These are phyloP conservation scores for Microplitis mediator DNA, from an alignment of 1,140 invertebrate genomes.

Conservation along the genomic window DNA sequence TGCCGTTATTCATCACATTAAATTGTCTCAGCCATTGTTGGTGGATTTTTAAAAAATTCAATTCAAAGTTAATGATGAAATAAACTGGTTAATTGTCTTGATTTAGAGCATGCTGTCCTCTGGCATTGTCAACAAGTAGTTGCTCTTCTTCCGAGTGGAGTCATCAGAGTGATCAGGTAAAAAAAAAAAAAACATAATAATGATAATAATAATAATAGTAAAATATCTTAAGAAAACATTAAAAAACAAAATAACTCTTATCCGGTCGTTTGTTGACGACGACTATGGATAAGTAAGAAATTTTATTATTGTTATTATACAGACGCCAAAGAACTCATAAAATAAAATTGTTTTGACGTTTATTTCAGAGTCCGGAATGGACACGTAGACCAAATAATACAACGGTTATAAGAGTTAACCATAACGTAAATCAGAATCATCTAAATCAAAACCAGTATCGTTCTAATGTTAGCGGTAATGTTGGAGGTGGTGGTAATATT, in stretches of 20 bases:
- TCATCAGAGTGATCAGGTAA: slow-evolving; percentile 54
- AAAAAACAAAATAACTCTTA: slow-evolving; percentile 13
- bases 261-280: neutral
- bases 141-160: slow-evolving; percentile 53
- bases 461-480: slow-evolving; percentile 24
- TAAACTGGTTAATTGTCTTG: slow-evolving; percentile 26
- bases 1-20: neutral
- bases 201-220: no score
- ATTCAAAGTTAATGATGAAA: slow-evolving; percentile 1
- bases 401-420: slow-evolving; percentile 58
- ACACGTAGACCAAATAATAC: slow-evolving; percentile 58
- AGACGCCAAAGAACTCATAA: neutral
- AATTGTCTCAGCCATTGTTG: neutral
- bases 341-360: neutral
- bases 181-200: neutral
- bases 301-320: neutral
- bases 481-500: neutral
- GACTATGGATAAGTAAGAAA: neutral
- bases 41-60: no score
- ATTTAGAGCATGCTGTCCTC: slow-evolving; percentile 53
- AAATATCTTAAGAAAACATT: neutral
- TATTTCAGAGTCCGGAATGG: slow-evolving; percentile 51
- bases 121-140: slow-evolving; percentile 52
- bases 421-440: slow-evolving; percentile 36
- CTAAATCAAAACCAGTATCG: slow-evolving; percentile 42